Base-by-base conservation (phyloP, 2,888 invertebrate genomes). In the Seira sanloemensis region DNA sequence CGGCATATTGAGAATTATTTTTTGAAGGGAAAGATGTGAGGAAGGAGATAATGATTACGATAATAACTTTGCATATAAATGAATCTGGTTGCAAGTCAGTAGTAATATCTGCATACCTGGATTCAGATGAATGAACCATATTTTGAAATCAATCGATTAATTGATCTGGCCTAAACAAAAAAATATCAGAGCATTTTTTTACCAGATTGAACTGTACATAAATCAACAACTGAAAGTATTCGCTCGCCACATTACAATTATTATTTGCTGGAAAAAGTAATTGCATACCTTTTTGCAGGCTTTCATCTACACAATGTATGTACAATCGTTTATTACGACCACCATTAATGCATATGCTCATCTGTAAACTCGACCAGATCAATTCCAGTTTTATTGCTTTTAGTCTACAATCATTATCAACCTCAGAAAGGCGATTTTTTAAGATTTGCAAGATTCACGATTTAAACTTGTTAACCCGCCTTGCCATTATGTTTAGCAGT, bases 371-470 rank as follows among this genome's bases (percentile, higher is more conserved):
- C 67, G 73, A 82, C 81, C 71, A 76, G 81, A 80, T 76, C 76
- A 77, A 71, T 24, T 54, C 23, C 75, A 76, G 69, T 23, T 54
- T 25, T 54, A 54, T 72, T 67, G n/a, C 24, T 67, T 26, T 67
- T 71, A 77, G 71, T 82, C 66, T 81, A 75, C 24, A 37, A 1
- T 82, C 21, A 69, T 26, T 67, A 62, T 25, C 50, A 69, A 74
- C 19, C 54, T 2, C 19, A 71, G 27, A 71, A 25, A 71, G 68
- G n/a, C n/a, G n/a, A n/a, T 9, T 21, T 62, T 62, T 12, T 68
- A 19, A 19, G 37, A 77, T 83, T 83, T 83, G 82, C 73, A 73
- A 68, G 78, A 83, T 78, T 78, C 65, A 69, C 46, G 37, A 24
- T 74, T 78, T 78, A 68, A 72, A 68, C 54, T 82, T 71, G 62